Evolutionary conservation across 1,140 invertebrate genomes (phyloP), one percentile per base, ranked within the genome.

Genomic region (Ectropis grisescens): DNA sequence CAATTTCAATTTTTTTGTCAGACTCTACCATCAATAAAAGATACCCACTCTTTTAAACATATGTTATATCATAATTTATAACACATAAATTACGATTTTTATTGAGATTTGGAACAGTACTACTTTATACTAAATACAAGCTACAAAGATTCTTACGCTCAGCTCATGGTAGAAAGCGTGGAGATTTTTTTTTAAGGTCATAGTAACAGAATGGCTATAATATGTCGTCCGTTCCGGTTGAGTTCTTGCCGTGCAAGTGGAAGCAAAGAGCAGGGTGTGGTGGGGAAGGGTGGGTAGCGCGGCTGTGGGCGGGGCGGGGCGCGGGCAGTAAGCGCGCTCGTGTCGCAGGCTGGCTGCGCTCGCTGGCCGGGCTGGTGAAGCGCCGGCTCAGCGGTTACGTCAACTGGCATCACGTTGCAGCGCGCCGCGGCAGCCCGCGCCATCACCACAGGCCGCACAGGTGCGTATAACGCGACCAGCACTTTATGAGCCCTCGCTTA

Each of bases 331-430:
- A 3, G 16, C 19, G 34, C 33, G 34, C 16, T 29, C 24, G 39
- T 25, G 47, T 36, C 49, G 56, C 67, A 86, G 85, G 85, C 84
- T 87, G 85, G 85, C 83, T 87, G 72, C 85, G 86, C 84, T 85
- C 85, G 51, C 67, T 87, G 60, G 83, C 85, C 46, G 85, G 85
- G 66, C 83, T 85, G 57, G 81, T 87, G 75, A 87, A 86, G 76
- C 82, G 84, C 65, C 87, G 90, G 54, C 90, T 92, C 72, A 87
- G 90, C 54, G 90, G 90, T 40, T 92, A 92, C 79, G 88, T 93
- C 49, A 91, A 91, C 82, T 86, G 88, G 75, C 87, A 89, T 79
- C 71, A 80, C 59, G 54, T 76, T 74, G 69, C 67, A 74, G 69
- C 62, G 47, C 50, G 62, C 51, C 48, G 57, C 13, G 60, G 61